phyloP scores from a whole-genome alignment of 2,888 invertebrate genomes.

The Pristionchus exspectatus region DNA sequence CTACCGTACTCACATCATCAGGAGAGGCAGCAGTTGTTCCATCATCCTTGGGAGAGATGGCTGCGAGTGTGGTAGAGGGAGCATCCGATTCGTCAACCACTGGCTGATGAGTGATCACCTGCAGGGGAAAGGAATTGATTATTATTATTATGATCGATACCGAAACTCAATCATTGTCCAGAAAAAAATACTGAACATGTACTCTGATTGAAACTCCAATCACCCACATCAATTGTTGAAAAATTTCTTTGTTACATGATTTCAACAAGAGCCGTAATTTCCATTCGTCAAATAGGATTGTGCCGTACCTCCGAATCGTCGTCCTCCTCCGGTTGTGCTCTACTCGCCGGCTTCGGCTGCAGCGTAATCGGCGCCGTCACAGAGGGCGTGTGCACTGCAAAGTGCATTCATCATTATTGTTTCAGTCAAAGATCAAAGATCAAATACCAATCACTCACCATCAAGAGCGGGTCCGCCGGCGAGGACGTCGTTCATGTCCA shows the following conservation, averaged over 20 bases:
- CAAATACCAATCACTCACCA: constrained; percentile 2
- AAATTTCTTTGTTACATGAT: too few species aligned
- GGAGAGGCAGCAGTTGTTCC: background rate
- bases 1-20: constrained; percentile 13
- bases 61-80: background rate
- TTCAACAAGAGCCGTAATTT: background rate
- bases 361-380: constrained; percentile 37
- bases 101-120: constrained; percentile 16
- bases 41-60: background rate
- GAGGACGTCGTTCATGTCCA: constrained; percentile 40
- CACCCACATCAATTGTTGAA: too few species aligned
- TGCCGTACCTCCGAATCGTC: constrained; percentile 27
- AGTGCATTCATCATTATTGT: background rate
- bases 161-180: too few species aligned
- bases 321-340: constrained; percentile 24
- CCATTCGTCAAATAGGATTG: background rate
- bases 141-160: too few species aligned
- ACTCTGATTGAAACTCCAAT: too few species aligned
- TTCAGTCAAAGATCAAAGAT: background rate
- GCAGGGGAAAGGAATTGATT: background rate
- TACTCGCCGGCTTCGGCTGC: constrained; percentile 32
- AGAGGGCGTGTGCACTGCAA: background rate
- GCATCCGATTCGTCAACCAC: constrained; percentile 6
- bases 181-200: too few species aligned
- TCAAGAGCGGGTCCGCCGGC: background rate